A percentile compares a stretch with the other conserved stretches of the same genome.
phyloP scores from a whole-genome alignment of 2,888 invertebrate species.

The Galeopsomyia nigrocyanea region DNA sequence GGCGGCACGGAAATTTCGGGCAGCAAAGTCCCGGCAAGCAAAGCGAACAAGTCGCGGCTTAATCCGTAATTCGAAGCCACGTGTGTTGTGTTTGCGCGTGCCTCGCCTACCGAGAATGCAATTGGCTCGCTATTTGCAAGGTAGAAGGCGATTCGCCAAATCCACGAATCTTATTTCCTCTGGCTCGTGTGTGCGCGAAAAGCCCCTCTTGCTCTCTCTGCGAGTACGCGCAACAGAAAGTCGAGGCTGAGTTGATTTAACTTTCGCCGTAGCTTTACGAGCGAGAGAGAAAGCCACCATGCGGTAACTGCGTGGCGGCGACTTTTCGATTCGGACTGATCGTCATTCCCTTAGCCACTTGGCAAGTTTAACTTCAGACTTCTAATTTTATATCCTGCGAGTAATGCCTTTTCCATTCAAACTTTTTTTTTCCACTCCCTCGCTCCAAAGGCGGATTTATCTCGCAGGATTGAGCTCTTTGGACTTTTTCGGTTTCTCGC shows the following conservation, averaged over 20 bases:
- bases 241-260: too few species aligned
- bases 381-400: too few species aligned
- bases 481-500: neutral
- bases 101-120: conserved; percentile 13
- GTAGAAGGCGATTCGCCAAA: neutral
- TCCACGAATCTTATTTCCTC: conserved; percentile 19
- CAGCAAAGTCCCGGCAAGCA: neutral
- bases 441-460: neutral
- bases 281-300: too few species aligned
- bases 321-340: too few species aligned
- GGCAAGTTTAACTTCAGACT: too few species aligned
- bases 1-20: conserved; percentile 4
- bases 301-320: too few species aligned
- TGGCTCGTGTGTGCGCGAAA: neutral
- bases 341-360: too few species aligned
- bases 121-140: conserved; percentile 10
- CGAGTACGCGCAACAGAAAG: too few species aligned
- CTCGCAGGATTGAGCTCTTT: neutral
- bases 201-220: neutral
- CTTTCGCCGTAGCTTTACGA: too few species aligned
- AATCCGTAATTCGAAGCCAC: conserved; percentile 38
- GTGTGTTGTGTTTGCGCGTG: conserved; percentile 6
- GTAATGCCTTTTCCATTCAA: too few species aligned
- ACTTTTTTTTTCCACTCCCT: neutral
- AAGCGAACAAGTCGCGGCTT: neutral